Base-by-base conservation (phyloP, 2,888 invertebrate genomes). In the Hypena proboscidalis region DNA sequence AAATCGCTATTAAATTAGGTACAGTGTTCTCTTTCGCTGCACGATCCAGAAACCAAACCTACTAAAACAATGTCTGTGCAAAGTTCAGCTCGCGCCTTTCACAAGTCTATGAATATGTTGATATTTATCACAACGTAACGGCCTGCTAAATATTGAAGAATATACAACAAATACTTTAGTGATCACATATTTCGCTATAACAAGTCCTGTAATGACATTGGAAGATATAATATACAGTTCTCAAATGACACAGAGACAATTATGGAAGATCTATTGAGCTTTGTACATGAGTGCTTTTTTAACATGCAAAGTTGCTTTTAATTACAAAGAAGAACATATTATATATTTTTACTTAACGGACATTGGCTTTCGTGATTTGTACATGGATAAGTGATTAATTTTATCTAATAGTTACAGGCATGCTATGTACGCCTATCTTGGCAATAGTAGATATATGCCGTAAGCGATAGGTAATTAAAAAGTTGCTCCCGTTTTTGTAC, bases 401-500 rank as follows among this genome's bases (percentile, higher is more conserved):
- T 23, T 19, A 5, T n/a, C 9, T 30, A 27, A 11, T 19, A 42
- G 25, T 29, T 20, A 26, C 10, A 19, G 8, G 27, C 14, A 13
- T 27, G 25, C n/a, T 21, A 15, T 14, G 11, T 26, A 13, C 25
- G 19, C 4, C 7, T 7, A 20, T 11, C 29, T 29, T 22, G n/a
- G 7, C 54, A 35, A 17, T 13, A 32, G 13, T 23, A 44, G 17
- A n/a, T 32, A 10, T 20, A 38, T 30, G 25, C 21, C 19, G 26
- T 42, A 60, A 61, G 55, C 59, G 29, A 44, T 45, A 64, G 70
- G 57, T 52, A 59, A 51, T 53, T 30, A 54, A 52, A 41, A 60
- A 63, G 33, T 77, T 77, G 73, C 70, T 77, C 73, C 77, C 76
- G 30, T 60, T 69, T 73, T 76, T 70, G 70, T 74, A 74, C 69